Base-by-base conservation (phyloP, 2,797 vertebrate genomes). In the Xenentodon cancila region DNA sequence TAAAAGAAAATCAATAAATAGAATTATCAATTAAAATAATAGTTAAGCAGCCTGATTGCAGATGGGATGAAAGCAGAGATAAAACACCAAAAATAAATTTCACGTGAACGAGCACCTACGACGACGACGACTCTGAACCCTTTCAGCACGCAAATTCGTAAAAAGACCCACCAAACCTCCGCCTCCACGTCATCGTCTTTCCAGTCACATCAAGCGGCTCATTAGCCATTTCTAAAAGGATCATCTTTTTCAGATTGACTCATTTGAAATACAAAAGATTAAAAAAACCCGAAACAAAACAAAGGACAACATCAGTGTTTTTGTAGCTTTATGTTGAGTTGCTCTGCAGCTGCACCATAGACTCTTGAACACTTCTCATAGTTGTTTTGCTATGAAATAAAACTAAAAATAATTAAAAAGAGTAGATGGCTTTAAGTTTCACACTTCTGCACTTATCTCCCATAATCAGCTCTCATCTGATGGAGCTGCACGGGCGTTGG, bases 381-480 rank as follows among this genome's bases (percentile, higher is more conserved):
- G 13, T 40, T 40, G 15, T 40, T 40, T 5, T 15, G 12, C 37
- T 40, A 40, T 40, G 37, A 8, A 40, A 8, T 2, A 37, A 37
- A 13, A 1, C 1, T 7, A 32, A 32, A 32, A 32, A 32, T 64
- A 56, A 25, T 25, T 48, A 63, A 52, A 75, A 56, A 79, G 55
- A 77, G 75, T 57, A 42, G 58, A 64, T 18, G 53, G 46, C 44
- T 83, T 78, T 81, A 75, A 77, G 71, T 80, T 65, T 76, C 51
- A 46, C 68, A 59, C 59, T 57, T 73, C 58, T 53, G 61, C 75
- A 55, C 64, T 76, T 61, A 67, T 77, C 65, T 73, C 32, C 57
- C 32, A 57, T 75, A 74, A 90, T 88, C 79, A 63, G 49, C 37
- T 66, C 46, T 59, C 60, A 84, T 88, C 77, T 86, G 53, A 15